phyloP scores from a whole-genome alignment of 2,888 invertebrate genomes.

The Acanthosepion esculentum region DNA sequence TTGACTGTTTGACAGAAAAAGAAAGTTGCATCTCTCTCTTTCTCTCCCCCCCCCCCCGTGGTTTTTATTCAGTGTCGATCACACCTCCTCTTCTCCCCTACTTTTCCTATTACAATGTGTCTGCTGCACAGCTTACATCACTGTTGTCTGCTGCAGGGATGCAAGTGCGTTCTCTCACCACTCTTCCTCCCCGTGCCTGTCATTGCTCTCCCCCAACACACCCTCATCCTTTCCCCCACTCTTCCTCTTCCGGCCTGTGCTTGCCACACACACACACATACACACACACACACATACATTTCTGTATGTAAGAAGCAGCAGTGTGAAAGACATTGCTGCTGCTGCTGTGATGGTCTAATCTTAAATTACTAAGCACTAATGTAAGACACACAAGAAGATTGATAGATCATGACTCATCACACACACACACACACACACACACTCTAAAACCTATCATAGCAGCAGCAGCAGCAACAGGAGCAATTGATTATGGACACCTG shows the following conservation, averaged over 20 bases:
- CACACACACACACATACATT: background rate
- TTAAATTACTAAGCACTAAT: background rate
- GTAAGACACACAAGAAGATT: background rate
- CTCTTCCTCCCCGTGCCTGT: background rate
- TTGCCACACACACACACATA: background rate
- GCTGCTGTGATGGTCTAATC: conserved; percentile 33
- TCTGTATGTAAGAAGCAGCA: background rate
- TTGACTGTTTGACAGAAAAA: too few relatives aligned
- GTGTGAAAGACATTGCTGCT: background rate
- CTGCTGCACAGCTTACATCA: too few relatives aligned
- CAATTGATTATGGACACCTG: background rate
- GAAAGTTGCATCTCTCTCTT: background rate
- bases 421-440: background rate
- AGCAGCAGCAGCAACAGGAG: background rate
- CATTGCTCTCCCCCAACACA: background rate
- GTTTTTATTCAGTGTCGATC: background rate
- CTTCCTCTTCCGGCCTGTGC: background rate
- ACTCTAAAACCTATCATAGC: background rate
- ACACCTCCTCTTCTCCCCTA: background rate
- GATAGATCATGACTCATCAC: background rate
- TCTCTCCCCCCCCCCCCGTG: background rate
- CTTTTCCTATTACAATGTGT: background rate
- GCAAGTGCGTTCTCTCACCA: too few relatives aligned
- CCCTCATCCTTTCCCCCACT: background rate
- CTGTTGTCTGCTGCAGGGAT: too few relatives aligned